Percentiles rank a stretch among this genome's conserved stretches.
Conservation (phyloP, 2,113 vertebrate species). For the Sakesphorus luctuosus region DNA sequence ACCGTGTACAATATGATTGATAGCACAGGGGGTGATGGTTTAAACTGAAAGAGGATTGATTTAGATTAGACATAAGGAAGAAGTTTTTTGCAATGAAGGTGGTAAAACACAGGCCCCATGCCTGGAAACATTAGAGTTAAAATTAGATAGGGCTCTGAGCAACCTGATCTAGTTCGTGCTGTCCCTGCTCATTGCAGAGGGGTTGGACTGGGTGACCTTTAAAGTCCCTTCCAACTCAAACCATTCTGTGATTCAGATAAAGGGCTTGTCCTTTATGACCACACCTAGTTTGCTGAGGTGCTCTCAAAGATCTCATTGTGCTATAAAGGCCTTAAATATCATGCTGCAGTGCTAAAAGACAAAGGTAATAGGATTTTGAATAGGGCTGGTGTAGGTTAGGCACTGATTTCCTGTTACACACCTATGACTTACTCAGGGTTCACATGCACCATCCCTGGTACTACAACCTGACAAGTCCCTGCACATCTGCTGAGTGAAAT, state of each 20-base stretch:
- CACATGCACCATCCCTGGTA: neutral
- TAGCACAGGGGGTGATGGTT: neutral
- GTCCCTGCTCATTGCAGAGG: neutral
- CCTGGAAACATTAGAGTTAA: neutral
- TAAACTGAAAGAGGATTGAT: neutral
- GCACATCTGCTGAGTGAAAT: conserved; percentile 12
- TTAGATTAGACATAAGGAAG: neutral
- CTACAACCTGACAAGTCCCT: neutral
- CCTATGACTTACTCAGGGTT: neutral
- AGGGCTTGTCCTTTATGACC: neutral
- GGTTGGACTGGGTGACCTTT: neutral
- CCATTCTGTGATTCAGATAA: neutral
- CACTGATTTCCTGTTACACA: neutral
- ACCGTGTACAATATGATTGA: rapidly evolving
- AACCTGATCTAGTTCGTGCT: neutral
- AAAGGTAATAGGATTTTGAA: neutral
- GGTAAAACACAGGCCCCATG: neutral
- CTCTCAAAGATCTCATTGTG: neutral
- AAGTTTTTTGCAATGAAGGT: neutral
- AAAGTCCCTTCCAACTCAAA: neutral
- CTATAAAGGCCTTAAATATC: neutral
- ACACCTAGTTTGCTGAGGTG: neutral
- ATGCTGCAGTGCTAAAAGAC: neutral
- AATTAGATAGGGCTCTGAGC: neutral
- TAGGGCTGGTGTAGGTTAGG: neutral